phyloP scores from a whole-genome alignment of 2,113 vertebrate genomes.

The Motacilla alba region DNA sequence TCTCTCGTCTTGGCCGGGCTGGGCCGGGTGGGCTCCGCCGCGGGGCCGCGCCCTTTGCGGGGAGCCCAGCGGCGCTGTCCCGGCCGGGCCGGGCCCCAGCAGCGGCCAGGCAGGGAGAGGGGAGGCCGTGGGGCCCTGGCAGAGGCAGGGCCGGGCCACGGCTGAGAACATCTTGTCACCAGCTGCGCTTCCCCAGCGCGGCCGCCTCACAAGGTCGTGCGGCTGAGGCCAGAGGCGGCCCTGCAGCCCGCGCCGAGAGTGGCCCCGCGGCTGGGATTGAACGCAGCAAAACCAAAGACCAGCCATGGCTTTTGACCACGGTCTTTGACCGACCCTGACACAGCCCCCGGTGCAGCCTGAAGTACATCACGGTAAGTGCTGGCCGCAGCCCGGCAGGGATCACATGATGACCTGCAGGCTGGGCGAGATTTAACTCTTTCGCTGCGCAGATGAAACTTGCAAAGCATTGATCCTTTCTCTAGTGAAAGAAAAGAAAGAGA shows the following conservation, averaged over 20 bases:
- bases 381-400: background rate
- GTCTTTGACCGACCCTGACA: background rate
- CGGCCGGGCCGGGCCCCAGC: too few relatives aligned
- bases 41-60: background rate
- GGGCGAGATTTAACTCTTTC: background rate
- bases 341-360: background rate
- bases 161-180: background rate
- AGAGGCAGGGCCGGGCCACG: too few relatives aligned
- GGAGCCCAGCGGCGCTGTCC: too few relatives aligned
- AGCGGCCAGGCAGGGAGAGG: background rate
- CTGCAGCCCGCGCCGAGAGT: too few relatives aligned
- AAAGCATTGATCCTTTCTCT: background rate
- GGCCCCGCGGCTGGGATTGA: background rate
- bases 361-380: background rate
- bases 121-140: background rate
- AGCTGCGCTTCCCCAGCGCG: background rate
- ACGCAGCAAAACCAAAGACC: background rate
- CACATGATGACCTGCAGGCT: background rate
- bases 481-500: background rate
- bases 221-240: background rate
- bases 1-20: fast-evolving
- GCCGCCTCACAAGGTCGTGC: background rate
- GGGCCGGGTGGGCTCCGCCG: background rate
- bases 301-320: too few relatives aligned
- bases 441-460: background rate